Conservation (phyloP, 1,140 invertebrate species). For the Helicorthomorpha holstii region DNA sequence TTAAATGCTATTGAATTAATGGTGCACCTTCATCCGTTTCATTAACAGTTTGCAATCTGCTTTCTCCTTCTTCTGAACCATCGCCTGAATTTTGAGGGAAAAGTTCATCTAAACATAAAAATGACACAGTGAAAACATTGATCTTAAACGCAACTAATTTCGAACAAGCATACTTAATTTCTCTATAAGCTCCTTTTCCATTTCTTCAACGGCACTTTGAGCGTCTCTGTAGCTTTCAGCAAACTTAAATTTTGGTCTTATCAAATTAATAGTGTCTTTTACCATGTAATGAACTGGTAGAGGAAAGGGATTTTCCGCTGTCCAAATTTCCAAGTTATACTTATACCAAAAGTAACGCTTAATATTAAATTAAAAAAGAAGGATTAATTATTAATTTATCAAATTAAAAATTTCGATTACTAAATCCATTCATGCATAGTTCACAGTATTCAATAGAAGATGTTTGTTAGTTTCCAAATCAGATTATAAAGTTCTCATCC, state of each 20-base stretch:
- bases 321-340: constrained; percentile 49
- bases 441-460: too few species aligned
- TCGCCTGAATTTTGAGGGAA: constrained; percentile 24
- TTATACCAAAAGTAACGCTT: constrained; percentile 90
- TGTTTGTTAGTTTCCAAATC: too few species aligned
- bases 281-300: constrained; percentile 71
- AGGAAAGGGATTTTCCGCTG: constrained; percentile 53
- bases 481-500: too few species aligned
- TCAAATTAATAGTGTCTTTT: constrained; percentile 54
- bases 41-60: constrained; percentile 8
- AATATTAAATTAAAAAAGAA: constrained; percentile 8
- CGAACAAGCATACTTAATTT: constrained; percentile 22
- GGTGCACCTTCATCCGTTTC: constrained; percentile 13
- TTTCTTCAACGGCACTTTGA: constrained; percentile 52
- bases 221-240: constrained; percentile 47
- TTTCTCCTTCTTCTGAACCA: constrained; percentile 21
- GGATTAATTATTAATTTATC: background rate
- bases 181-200: constrained; percentile 43
- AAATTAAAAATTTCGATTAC: background rate
- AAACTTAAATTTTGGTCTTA: constrained; percentile 60
- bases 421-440: background rate
- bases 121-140: background rate
- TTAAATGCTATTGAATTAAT: too few species aligned
- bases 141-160: background rate
- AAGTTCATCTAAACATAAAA: constrained; percentile 20